Evolutionary conservation across 1,140 invertebrate genomes (phyloP), one percentile per base, ranked within the genome.

Genomic region (Idris sp.): DNA sequence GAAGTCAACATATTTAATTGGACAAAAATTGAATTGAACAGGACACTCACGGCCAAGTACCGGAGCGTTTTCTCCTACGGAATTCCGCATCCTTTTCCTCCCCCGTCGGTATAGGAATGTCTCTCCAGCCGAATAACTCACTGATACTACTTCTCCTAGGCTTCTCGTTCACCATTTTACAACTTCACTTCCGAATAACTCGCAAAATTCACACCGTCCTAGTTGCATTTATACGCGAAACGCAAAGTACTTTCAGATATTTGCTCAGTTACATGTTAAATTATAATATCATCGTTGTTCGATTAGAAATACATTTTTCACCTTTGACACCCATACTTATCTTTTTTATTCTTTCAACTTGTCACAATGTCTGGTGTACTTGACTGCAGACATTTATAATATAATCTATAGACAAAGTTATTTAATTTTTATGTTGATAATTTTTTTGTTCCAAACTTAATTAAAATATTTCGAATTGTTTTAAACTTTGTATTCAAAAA

Each of bases 21-120:
- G n/a, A n/a, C n/a, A n/a, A n/a, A n/a, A n/a, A n/a, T n/a, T n/a
- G n/a, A 22, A 22, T 6, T 22, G 19, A 22, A 22, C 19, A 19
- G 28, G 41, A 74, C 31, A 83, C 82, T 81, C 72, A 83, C 82
- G 82, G 82, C 82, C 82, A 83, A 62, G 82, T 83, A 62, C 81
- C 82, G 28, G 79, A 80, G 28, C 82, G 81, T 54, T 77, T 81
- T 49, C 80, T 76, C 33, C 78, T 80, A 11, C 77, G 72, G 28
- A 69, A 75, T 61, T 81, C 80, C 43, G 74, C 18, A 14, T 78
- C 78, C 14, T 79, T 77, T 69, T 76, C 73, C 25, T 80, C 79
- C 13, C 36, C 61, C 13, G 53, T 77, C 8, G 62, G 74, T 40
- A 68, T 74, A 5, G 65, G 68, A 64, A 77, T 72, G 38, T 71